Base-by-base conservation (phyloP, 2,888 invertebrate genomes). In the Drosophila histrio region DNA sequence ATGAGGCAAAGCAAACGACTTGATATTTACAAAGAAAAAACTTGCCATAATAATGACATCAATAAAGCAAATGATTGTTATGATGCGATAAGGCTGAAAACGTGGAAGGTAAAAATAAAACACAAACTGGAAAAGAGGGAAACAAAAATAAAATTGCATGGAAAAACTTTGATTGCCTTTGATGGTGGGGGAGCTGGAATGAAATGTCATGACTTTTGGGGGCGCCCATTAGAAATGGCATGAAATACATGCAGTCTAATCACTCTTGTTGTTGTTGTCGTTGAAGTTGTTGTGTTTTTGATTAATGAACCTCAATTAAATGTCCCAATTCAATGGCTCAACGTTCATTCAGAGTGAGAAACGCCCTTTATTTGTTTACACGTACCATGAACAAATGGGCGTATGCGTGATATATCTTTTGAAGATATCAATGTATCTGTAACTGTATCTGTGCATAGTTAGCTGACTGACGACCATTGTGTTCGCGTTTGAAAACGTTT, bases 31-130 rank as follows among this genome's bases (percentile, higher is more conserved):
- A 65, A 53, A 39, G 21, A 30, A 32, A 39, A 22, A 67, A 83
- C 77, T 87, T 81, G 67, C 52, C 72, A 73, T 65, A 72, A 79
- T 86, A 88, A 86, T 86, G 88, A 79, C 88, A 75, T 86, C 71
- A 77, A 88, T 75, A 84, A 83, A 67, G 79, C 84, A 53, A 79
- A 79, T 65, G 86, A 86, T 82, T 74, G 78, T 65, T 68, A 62
- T 69, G 67, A 67, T 72, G 71, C 81, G 84, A 88, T 84, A 83
- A 86, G 69, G 60, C 71, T 52, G 56, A 62, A 57, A 36, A 36
- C 39, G 22, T 15, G 22, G 36, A 19, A 63, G 34, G 49, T 6
- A 54, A 32, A 43, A 32, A 53, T 24, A 46, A 15, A 4, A 22
- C 13, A 3, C 26, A 49, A 46, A 30, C 24, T 21, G 39, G 24